These are phyloP conservation scores for Gymnorhina tibicen DNA, from an alignment of 2,113 vertebrate genomes.

Conservation along the genomic window DNA sequence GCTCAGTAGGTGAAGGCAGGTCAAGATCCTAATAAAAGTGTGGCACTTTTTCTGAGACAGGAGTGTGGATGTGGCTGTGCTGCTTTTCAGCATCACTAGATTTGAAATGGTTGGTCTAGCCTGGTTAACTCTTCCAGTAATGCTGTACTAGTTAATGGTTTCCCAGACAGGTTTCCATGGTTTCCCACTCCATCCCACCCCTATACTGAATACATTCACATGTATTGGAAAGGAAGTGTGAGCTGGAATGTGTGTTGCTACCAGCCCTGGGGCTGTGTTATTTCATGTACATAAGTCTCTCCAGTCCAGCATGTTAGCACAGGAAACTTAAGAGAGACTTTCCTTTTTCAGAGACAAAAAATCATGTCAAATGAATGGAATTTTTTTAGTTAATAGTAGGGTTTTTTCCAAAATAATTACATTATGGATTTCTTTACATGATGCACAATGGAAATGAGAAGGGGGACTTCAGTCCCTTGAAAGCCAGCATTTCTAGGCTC, in stretches of 20 bases:
- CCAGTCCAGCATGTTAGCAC: constrained; percentile 47
- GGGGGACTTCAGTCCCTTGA: neutral
- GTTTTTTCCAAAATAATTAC: neutral
- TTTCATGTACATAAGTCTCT: constrained; percentile 56
- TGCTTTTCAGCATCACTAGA: neutral
- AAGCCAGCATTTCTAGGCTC: neutral
- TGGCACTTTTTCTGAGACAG: neutral
- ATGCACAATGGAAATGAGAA: neutral
- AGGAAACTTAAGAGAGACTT: constrained; percentile 56
- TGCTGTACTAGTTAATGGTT: constrained; percentile 49
- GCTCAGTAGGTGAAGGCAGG: neutral
- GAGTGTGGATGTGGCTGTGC: neutral
- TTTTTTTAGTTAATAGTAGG: neutral
- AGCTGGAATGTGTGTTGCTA: constrained; percentile 61
- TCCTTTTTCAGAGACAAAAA: constrained; percentile 47
- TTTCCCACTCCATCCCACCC: neutral
- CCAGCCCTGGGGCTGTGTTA: constrained; percentile 55
- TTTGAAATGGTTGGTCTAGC: neutral
- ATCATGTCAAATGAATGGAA: neutral
- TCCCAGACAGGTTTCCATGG: constrained; percentile 49
- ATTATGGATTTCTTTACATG: neutral
- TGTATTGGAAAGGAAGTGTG: constrained; percentile 65
- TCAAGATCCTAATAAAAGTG: neutral
- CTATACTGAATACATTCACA: constrained; percentile 43
- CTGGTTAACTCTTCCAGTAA: neutral